A percentile compares a stretch with the other conserved stretches of the same genome.
Conservation (phyloP, 1,140 invertebrate genomes). For the Aphidius ervi region DNA sequence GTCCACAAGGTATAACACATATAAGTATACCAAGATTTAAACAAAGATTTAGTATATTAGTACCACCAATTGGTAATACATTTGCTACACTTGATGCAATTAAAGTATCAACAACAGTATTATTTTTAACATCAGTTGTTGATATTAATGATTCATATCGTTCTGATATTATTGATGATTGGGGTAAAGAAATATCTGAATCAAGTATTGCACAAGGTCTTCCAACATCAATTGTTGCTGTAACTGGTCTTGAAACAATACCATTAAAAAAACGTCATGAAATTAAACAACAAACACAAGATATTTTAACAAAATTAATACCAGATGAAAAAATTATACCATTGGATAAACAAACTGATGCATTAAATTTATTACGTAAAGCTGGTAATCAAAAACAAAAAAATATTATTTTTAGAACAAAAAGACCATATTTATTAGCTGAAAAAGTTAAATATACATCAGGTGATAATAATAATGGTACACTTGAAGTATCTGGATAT, state of each 20-base stretch:
- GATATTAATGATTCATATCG: constrained; percentile 44
- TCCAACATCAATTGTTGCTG: constrained; percentile 70
- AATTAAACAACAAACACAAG: constrained; percentile 71
- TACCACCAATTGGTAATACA: constrained; percentile 66
- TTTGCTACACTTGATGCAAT: constrained; percentile 74
- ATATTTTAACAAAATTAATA: constrained; percentile 71
- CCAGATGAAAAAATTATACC: constrained; percentile 78
- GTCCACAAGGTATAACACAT: constrained; percentile 64
- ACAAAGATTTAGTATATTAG: constrained; percentile 76
- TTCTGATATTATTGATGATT: constrained; percentile 64
- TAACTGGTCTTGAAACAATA: constrained; percentile 72
- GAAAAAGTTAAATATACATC: constrained; percentile 66
- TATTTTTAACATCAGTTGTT: constrained; percentile 69
- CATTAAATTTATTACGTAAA: constrained; percentile 71
- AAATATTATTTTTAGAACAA: constrained; percentile 68
- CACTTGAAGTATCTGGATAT: constrained; percentile 81
- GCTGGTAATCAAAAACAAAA: constrained; percentile 79
- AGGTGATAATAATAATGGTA: constrained; percentile 54
- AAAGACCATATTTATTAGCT: constrained; percentile 74
- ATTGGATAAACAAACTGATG: constrained; percentile 73
- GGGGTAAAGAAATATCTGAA: constrained; percentile 70
- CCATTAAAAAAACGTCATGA: constrained; percentile 65
- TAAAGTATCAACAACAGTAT: constrained; percentile 78
- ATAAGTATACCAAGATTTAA: constrained; percentile 80
- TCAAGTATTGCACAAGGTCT: constrained; percentile 78